Evolutionary conservation across 2,113 vertebrate species (phyloP).

Genomic region (Axis porcinus): DNA sequence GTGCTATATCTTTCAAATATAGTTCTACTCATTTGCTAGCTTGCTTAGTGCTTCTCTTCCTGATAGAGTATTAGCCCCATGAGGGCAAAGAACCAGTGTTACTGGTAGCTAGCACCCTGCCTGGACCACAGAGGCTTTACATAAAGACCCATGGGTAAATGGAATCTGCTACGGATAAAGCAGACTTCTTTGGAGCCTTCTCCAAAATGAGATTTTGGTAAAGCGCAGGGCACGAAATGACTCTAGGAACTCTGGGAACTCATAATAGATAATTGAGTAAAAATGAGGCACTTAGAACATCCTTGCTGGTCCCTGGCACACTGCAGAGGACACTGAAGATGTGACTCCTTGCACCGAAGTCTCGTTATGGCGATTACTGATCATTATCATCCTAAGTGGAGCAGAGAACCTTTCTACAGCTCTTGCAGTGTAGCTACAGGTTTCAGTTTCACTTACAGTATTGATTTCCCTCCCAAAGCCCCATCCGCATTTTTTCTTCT

Average conservation of each 20-base stretch:
- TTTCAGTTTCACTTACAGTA: background rate
- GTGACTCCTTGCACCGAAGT: background rate
- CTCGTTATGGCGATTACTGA: background rate
- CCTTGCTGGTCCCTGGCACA: background rate
- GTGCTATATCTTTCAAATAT: background rate
- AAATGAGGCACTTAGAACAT: background rate
- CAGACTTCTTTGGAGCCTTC: background rate
- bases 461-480: background rate
- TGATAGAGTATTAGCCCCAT: background rate
- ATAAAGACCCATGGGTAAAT: background rate
- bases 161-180: background rate
- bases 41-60: background rate
- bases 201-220: background rate
- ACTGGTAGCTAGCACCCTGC: background rate
- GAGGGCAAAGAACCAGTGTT: background rate
- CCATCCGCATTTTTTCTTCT: background rate
- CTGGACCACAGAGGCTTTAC: background rate
- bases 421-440: background rate
- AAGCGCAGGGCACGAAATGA: background rate
- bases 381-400: slow-evolving; percentile 3
- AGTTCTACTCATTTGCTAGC: background rate
- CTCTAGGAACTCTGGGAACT: slow-evolving; percentile 12
- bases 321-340: background rate
- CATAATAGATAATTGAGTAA: background rate
- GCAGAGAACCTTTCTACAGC: background rate